Evolutionary conservation across 2,113 vertebrate species (phyloP).

Genomic region (Gallinago jamesoni): DNA sequence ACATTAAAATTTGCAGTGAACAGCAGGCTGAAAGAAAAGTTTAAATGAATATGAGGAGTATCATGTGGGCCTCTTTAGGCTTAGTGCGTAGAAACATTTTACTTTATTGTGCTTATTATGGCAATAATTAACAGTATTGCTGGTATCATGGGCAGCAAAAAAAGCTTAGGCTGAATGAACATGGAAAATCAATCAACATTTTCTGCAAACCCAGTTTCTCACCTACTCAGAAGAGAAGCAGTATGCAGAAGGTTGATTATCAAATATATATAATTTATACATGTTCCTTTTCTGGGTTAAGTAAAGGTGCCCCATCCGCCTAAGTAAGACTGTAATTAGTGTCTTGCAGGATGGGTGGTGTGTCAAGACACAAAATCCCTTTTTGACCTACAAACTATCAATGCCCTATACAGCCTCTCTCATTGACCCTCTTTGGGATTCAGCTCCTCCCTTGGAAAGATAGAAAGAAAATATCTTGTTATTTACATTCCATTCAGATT

Average conservation of each 20-base stretch:
- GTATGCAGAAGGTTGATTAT: not conserved
- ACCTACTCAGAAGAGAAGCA: not conserved
- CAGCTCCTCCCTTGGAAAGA: not conserved
- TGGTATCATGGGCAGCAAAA: not conserved
- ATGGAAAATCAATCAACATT: not conserved
- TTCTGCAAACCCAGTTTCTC: not conserved
- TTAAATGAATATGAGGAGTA: not conserved
- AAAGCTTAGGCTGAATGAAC: accelerated
- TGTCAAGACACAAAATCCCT: accelerated
- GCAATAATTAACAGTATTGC: not conserved
- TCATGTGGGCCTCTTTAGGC: not conserved
- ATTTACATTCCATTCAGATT: not conserved
- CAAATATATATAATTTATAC: not conserved
- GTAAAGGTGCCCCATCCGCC: not conserved
- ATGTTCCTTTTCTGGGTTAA: not conserved
- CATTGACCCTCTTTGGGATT: not conserved
- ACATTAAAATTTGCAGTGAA: not conserved
- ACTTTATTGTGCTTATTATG: not conserved
- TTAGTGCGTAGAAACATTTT: not conserved
- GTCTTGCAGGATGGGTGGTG: accelerated
- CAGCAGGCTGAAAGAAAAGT: not conserved
- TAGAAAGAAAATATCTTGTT: not conserved
- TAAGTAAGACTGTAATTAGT: not conserved
- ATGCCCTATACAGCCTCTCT: not conserved
- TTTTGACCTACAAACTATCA: not conserved